Percentiles rank a stretch among this genome's conserved stretches.
phyloP scores from a whole-genome alignment of 2,113 vertebrate genomes.

The Hassar affinis region DNA sequence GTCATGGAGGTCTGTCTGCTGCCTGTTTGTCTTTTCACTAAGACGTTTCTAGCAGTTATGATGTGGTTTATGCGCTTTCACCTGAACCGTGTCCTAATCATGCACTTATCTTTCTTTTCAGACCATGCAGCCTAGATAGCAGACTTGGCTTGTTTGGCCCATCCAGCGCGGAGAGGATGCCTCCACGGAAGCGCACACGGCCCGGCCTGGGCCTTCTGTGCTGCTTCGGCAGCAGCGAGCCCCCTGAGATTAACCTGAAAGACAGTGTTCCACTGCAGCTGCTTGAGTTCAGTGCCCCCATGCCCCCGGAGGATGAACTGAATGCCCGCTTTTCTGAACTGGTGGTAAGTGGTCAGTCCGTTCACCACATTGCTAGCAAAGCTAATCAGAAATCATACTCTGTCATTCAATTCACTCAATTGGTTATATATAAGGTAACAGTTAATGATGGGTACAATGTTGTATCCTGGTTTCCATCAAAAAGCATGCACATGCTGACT shows the following conservation, averaged over 20 bases:
- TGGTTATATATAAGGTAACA: neutral
- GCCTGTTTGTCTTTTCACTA: neutral
- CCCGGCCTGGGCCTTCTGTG: slow-evolving; percentile 92
- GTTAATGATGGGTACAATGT: neutral
- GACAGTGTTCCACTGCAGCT: slow-evolving; percentile 90
- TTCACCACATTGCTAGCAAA: neutral
- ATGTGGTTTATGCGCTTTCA: neutral
- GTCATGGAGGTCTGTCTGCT: neutral
- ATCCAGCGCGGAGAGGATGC: slow-evolving; percentile 77
- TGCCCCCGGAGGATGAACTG: slow-evolving; percentile 89
- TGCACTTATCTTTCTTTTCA: slow-evolving; percentile 57
- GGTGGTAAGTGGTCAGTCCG: slow-evolving; percentile 81
- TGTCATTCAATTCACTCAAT: neutral
- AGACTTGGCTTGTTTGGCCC: slow-evolving; percentile 57
- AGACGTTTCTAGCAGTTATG: neutral
- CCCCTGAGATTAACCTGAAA: slow-evolving; percentile 94
- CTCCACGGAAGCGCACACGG: slow-evolving; percentile 90
- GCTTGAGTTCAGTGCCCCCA: slow-evolving; percentile 91
- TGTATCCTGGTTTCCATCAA: neutral
- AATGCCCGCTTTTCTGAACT: slow-evolving; percentile 92
- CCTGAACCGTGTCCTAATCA: neutral
- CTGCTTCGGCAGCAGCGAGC: slow-evolving; percentile 87
- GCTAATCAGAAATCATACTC: neutral
- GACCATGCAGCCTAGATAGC: slow-evolving; percentile 90
- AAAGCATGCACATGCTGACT: neutral